Evolutionary conservation across 2,113 vertebrate genomes (phyloP).

Genomic region (Lepidothrix coronata): DNA sequence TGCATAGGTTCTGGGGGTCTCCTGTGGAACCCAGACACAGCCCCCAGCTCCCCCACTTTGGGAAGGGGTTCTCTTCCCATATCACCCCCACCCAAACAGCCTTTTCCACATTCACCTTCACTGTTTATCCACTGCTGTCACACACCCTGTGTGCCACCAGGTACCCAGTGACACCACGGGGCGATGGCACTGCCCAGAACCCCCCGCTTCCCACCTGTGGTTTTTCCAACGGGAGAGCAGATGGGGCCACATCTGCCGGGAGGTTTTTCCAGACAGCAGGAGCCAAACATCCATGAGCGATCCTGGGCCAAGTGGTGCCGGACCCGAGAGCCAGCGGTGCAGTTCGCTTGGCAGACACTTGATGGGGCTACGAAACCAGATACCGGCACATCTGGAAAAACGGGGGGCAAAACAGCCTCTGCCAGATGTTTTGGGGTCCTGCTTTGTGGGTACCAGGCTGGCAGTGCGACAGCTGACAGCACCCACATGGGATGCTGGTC

Average conservation of each 20-base stretch:
- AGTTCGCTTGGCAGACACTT: slow-evolving; percentile 38
- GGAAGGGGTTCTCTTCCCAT: too few species aligned
- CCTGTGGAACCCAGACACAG: not conserved
- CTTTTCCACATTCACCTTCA: fast-evolving
- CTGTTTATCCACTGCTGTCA: fast-evolving
- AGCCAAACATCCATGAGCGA: fast-evolving
- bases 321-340: not conserved
- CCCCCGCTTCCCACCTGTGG: fast-evolving
- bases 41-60: fast-evolving
- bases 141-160: not conserved
- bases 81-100: not conserved
- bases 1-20: fast-evolving
- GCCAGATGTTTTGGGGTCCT: not conserved
- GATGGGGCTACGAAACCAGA: slow-evolving; percentile 44
- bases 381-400: not conserved
- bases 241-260: fast-evolving
- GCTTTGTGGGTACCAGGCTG: fast-evolving
- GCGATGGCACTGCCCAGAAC: not conserved
- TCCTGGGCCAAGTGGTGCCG: not conserved
- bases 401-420: not conserved
- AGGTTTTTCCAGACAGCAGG: not conserved
- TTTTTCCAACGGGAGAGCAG: not conserved
- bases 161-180: fast-evolving
- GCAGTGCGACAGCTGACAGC: fast-evolving
- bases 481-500: fast-evolving